Conservation (phyloP, 2,888 invertebrate genomes). For the Orthonychiurus folsomi region DNA sequence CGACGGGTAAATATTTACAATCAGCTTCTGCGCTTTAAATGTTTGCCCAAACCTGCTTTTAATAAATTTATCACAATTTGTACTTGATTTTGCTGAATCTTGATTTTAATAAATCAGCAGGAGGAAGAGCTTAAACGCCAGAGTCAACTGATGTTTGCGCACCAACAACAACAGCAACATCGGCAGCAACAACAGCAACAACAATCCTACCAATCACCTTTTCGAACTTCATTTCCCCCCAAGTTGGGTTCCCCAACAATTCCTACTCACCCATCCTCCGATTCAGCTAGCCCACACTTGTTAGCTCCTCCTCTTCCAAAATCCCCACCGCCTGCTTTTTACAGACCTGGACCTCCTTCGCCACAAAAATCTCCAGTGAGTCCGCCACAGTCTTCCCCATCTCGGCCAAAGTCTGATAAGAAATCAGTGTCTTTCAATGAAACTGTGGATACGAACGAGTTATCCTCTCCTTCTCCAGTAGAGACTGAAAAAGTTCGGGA, state of each 20-base stretch:
- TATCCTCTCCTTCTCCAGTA: slow-evolving; percentile 44
- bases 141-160: slow-evolving; percentile 31
- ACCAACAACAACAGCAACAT: slow-evolving; percentile 36
- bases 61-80: no score
- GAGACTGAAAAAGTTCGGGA: slow-evolving; percentile 55
- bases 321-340: slow-evolving; percentile 32
- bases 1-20: slow-evolving; percentile 41
- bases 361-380: slow-evolving; percentile 41
- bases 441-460: slow-evolving; percentile 50
- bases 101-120: no score
- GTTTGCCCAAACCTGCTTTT: no score
- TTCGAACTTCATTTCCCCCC: slow-evolving; percentile 43
- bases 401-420: slow-evolving; percentile 35
- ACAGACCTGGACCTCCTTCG: slow-evolving; percentile 17
- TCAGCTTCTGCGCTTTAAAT: no score
- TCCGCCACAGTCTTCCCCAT: slow-evolving; percentile 41
- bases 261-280: slow-evolving; percentile 44
- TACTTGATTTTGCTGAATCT: slow-evolving; percentile 13
- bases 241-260: slow-evolving; percentile 43
- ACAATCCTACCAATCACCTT: slow-evolving; percentile 42
- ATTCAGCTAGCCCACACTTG: slow-evolving; percentile 26
- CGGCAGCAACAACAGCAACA: slow-evolving; percentile 35
- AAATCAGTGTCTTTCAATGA: slow-evolving; percentile 39
- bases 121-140: slow-evolving; percentile 47
- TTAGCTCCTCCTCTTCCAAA: slow-evolving; percentile 37